Evolutionary conservation across 2,888 invertebrate species (phyloP), one percentile per base, ranked within the genome.

Genomic region (Clostera curtula): DNA sequence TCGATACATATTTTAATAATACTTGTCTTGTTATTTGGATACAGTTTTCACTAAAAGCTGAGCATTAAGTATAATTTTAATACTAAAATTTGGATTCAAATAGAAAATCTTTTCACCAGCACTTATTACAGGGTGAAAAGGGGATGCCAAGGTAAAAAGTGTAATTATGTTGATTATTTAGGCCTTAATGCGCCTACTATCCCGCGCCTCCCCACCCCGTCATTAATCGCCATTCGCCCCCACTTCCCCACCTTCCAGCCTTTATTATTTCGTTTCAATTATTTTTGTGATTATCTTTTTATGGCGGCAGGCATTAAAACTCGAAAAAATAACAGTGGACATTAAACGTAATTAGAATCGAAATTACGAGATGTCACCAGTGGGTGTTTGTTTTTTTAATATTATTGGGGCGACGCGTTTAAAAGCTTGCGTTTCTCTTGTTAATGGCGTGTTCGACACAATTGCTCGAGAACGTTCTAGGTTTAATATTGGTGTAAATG

Each of bases 261-360:
- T 79, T 77, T 77, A 82, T 80, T 80, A 82, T 83, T 83, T 82
- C 82, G 80, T 80, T 83, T 83, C 80, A 82, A 82, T 82, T 83
- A 83, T 83, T 80, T 83, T 82, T 70, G 77, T 82, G 80, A 82
- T 82, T 82, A 82, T 82, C 80, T 82, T 83, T 82, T 83, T 83
- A 83, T 76, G 75, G 79, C 75, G 61, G 63, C 66, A 59, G 61
- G 69, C 79, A 80, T 82, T 80, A 79, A 80, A 80, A 77, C 73
- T 76, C 72, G 69, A 73, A 80, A 82, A 80, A 82, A 80, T 74
- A 77, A 75, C 74, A 70, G 67, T 65, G 62, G 69, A 68, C 75
- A 75, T 83, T 80, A 80, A 76, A 73, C 45, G 70, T 80, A 79
- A 82, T 80, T 79, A 79, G 75, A 72, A 74, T 74, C 61, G 70